Percentiles rank a stretch among this genome's conserved stretches.
phyloP scores from a whole-genome alignment of 2,113 vertebrate species.

The Sinocyclocheilus grahami region DNA sequence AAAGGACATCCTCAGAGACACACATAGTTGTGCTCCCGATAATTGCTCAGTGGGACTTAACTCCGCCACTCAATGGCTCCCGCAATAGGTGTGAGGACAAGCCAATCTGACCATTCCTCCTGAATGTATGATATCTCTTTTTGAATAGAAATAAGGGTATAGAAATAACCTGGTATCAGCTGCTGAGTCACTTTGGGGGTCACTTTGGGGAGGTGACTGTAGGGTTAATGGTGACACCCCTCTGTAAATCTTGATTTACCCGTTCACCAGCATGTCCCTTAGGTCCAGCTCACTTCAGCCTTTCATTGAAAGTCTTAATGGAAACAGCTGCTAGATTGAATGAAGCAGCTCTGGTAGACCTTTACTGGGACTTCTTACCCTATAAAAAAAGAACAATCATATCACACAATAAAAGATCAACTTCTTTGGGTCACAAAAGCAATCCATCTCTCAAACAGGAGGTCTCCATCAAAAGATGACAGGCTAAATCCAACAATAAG shows the following conservation, averaged over 20 bases:
- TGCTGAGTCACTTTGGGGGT: not conserved
- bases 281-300: not conserved
- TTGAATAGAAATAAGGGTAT: not conserved
- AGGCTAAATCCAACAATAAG: conserved; percentile 44
- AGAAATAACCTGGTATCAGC: not conserved
- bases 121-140: not conserved
- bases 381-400: conserved; percentile 54
- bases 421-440: conserved; percentile 48
- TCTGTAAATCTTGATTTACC: not conserved
- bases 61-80: conserved; percentile 13
- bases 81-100: conserved; percentile 13
- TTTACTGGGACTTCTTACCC: conserved; percentile 38
- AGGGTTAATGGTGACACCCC: not conserved
- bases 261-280: not conserved
- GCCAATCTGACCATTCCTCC: not conserved
- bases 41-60: conserved; percentile 18
- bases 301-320: conserved; percentile 8
- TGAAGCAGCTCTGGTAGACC: not conserved
- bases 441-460: conserved; percentile 45
- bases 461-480: conserved; percentile 50
- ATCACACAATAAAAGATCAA: conserved; percentile 42
- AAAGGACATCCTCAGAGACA: conserved; percentile 64
- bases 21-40: conserved; percentile 78
- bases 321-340: conserved; percentile 16
- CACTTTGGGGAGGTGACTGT: not conserved